A percentile compares a stretch with the other conserved stretches of the same genome.
These are phyloP conservation scores for Rhinolophus ferrumequinum DNA, from an alignment of 2,113 vertebrate species.

Conservation along the genomic window DNA sequence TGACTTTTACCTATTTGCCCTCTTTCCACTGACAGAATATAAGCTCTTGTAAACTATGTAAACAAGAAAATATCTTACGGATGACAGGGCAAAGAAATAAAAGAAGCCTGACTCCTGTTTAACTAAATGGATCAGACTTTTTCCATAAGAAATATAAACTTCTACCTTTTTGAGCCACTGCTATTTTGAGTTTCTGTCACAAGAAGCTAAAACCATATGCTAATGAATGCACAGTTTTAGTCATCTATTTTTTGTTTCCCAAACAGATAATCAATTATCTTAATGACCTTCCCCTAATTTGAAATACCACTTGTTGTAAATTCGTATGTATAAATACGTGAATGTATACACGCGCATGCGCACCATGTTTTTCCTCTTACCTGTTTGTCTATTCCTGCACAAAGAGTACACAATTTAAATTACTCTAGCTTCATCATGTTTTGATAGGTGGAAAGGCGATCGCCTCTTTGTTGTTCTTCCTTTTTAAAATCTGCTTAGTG, in stretches of 20 bases:
- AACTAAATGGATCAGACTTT: neutral
- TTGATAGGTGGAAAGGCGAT: neutral
- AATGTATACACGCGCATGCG: neutral
- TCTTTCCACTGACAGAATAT: neutral
- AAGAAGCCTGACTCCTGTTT: neutral
- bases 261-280: neutral
- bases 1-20: neutral
- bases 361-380: neutral
- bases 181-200: neutral
- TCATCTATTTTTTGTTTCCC: neutral
- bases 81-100: neutral
- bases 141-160: neutral
- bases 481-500: neutral
- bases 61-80: neutral
- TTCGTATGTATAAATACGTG: neutral
- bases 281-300: neutral
- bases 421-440: neutral
- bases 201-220: neutral
- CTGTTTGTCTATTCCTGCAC: neutral
- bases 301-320: neutral
- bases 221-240: neutral
- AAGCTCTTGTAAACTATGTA: too few species aligned
- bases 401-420: neutral
- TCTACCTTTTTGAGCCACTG: neutral
- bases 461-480: neutral